Base-by-base conservation (phyloP, 2,797 vertebrate species). In the Acanthurus lineatus region DNA sequence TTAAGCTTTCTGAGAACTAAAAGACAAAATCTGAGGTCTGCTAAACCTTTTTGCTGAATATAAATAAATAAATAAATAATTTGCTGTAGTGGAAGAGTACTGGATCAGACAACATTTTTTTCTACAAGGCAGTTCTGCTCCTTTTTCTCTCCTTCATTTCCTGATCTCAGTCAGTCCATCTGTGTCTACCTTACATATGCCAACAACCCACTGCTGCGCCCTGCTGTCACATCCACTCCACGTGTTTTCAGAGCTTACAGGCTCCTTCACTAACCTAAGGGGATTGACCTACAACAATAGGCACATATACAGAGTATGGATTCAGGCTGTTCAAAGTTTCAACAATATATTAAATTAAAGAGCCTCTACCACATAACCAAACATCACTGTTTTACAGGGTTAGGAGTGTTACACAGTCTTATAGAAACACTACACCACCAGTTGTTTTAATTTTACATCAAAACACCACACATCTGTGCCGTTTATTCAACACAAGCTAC, bases 81-180 rank as follows among this genome's bases (percentile, higher is more conserved):
- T 25, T 25, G 25, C 2, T 25, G 25, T 66, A 56, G 28, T 58
- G 0, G 9, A 53, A 53, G 53, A 64, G 20, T 25, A 45, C 17
- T 52, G 69, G 49, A 32, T 60, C 60, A 15, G 20, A 53, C 22
- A 10, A 25, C 2, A 7, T 40, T 22, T 58, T 42, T 17, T 17
- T 70, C 28, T 25, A 17, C 5, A 3, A 38, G 9, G 28, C 32
- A 52, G n/a, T 61, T 11, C 32, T 3, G 6, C 6, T 53, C 8
- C 8, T 40, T 70, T 62, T 49, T 47, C 32, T 42, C 56, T 62
- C 53, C 16, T 73, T 74, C 45, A n/a, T 65, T 68, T 81, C 51
- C 80, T 45, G 32, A 77, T 74, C 78, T 79, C 78, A 70, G 44
- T 56, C 10, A 1, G 20, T 77, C 87, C 87, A 88, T 90, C 82